phyloP scores from a whole-genome alignment of 1,140 invertebrate genomes.

The Uloborus diversus region DNA sequence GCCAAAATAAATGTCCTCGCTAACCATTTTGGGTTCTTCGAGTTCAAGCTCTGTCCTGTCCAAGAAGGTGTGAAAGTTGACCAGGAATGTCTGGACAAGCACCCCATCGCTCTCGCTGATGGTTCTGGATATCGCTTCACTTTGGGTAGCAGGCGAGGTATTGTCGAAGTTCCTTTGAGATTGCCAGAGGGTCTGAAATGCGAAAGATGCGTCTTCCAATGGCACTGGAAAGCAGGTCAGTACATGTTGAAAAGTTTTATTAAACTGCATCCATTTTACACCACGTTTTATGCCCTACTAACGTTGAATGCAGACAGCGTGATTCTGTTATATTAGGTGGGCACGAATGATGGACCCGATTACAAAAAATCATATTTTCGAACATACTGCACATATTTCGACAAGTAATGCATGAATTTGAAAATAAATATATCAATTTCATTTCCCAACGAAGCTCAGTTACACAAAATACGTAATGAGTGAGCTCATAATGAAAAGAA shows the following conservation, averaged over 20 bases:
- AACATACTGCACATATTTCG: too few species aligned
- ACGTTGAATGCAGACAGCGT: too few species aligned
- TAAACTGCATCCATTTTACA: too few species aligned
- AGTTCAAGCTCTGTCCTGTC: slow-evolving; percentile 70
- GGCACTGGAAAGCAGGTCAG: slow-evolving; percentile 60
- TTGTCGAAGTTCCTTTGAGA: slow-evolving; percentile 23
- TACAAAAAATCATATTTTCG: too few species aligned
- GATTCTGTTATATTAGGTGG: too few species aligned
- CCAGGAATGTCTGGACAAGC: slow-evolving; percentile 71
- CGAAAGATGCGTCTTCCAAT: slow-evolving; percentile 62
- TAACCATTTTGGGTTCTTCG: slow-evolving; percentile 70
- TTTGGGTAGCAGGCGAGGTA: not conserved
- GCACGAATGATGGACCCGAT: too few species aligned
- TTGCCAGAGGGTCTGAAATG: slow-evolving; percentile 61
- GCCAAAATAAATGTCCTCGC: slow-evolving; percentile 68
- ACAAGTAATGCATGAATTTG: too few species aligned
- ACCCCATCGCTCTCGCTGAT: slow-evolving; percentile 68
- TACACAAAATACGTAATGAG: too few species aligned
- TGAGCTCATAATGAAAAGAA: too few species aligned
- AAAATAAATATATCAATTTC: too few species aligned
- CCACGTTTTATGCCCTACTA: too few species aligned
- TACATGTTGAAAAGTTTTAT: not conserved
- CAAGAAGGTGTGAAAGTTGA: slow-evolving; percentile 67
- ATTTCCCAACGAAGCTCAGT: too few species aligned
- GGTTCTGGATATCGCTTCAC: slow-evolving; percentile 62